Base-by-base conservation (phyloP, 1,140 invertebrate genomes). In the Phocides pigmalion region DNA sequence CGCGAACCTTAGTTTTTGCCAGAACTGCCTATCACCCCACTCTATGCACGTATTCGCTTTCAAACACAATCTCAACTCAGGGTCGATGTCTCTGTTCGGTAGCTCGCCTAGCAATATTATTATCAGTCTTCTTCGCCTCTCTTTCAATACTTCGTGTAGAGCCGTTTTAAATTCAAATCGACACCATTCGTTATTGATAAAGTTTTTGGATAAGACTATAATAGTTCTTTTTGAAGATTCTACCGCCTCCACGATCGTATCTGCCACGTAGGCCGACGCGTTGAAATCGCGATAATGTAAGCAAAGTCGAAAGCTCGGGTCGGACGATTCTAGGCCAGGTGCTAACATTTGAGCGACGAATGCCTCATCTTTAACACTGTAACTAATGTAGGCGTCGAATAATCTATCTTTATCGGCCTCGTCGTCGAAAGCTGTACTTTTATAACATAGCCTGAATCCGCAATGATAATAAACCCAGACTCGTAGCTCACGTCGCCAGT, bases 161-260 rank as follows among this genome's bases (percentile, higher is more conserved):
- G 98, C 97, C 47, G 95, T 95, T 90, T 98, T 97, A 85, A 98
- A 98, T 90, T 98, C 98, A 81, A 97, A 98, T 54, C 97, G 94
- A 72, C 96, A 96, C 98, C 98, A 99, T 91, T 98, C 97, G 89
- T 97, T 97, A 87, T 97, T 95, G 14, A 99, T 93, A 91, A 98
- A 99, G 92, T 98, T 97, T 85, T 97, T 97, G 1, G 97, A 97
- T 19, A 99, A 84, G 22, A 99, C 95, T 69, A 99, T 94, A 42
- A 99, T 96, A 11, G 97, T 98, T 75, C 97, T 94, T 67, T 96
- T 94, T 12, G 97, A 98, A 19, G 96, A 96, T 78, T 98, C 97
- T 1, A 98, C 97, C 0, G 97, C 97, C 82, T 98, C 96, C 58
- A 97, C 95, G 41, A 99, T 97, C 0, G 96, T 97, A 80, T 98